These are phyloP conservation scores for Diachrysia chrysitis DNA, from an alignment of 2,888 invertebrate species.

Conservation along the genomic window DNA sequence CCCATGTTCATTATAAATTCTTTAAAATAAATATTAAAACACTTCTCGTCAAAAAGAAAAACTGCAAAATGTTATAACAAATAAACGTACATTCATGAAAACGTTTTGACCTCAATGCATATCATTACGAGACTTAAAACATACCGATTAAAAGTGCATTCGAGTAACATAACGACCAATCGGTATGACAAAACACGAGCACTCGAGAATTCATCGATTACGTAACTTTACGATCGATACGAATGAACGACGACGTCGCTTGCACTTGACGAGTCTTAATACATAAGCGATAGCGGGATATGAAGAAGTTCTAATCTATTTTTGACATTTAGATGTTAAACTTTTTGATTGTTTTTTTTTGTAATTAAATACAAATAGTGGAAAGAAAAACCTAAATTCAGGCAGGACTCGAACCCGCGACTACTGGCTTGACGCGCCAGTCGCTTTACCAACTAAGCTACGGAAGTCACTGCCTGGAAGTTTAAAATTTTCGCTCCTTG, in stretches of 20 bases:
- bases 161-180: slow-evolving; percentile 54
- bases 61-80: slow-evolving; percentile 11
- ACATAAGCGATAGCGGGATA: slow-evolving; percentile 32
- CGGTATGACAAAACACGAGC: slow-evolving; percentile 63
- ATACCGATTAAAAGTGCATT: slow-evolving; percentile 49
- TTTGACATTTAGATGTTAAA: too few relatives aligned
- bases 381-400: too few relatives aligned
- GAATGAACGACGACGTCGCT: slow-evolving; percentile 59
- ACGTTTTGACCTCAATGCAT: not conserved
- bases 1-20: too few relatives aligned
- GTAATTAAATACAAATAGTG: too few relatives aligned
- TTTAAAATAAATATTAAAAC: not conserved
- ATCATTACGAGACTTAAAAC: slow-evolving; percentile 37
- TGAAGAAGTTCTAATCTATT: too few relatives aligned
- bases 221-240: slow-evolving; percentile 61
- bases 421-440: too few relatives aligned
- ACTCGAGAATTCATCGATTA: slow-evolving; percentile 70
- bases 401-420: too few relatives aligned
- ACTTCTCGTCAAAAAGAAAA: slow-evolving; percentile 16
- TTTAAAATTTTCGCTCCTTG: too few relatives aligned
- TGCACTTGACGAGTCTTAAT: slow-evolving; percentile 38
- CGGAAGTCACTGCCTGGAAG: too few relatives aligned
- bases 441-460: too few relatives aligned
- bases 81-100: not conserved
- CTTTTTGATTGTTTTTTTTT: not conserved